These are phyloP conservation scores for Neofelis nebulosa DNA, from an alignment of 2,113 vertebrate genomes.

Conservation along the genomic window DNA sequence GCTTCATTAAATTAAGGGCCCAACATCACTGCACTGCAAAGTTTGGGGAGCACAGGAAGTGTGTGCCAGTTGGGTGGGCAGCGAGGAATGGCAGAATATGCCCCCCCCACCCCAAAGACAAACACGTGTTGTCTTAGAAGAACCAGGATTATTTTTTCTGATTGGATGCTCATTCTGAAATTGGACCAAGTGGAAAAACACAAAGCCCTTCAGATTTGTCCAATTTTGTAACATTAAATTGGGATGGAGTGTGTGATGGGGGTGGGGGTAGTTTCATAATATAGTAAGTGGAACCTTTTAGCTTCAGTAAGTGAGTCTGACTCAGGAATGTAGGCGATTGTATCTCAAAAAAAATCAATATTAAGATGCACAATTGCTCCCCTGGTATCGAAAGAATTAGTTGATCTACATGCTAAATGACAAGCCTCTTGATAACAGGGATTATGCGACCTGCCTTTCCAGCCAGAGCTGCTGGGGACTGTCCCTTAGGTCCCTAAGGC, in stretches of 20 bases:
- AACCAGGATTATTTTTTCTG: background rate
- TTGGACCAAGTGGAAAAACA: slow-evolving; percentile 63
- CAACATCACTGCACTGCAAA: background rate
- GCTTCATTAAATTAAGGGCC: background rate
- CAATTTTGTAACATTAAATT: slow-evolving; percentile 49
- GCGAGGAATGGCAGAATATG: background rate
- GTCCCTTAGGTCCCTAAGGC: slow-evolving; percentile 84
- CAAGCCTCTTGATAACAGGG: slow-evolving; percentile 87
- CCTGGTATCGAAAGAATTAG: slow-evolving; percentile 87
- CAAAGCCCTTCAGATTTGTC: slow-evolving; percentile 60
- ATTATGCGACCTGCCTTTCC: slow-evolving; percentile 87
- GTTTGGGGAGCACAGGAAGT: background rate
- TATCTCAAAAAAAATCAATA: slow-evolving; percentile 84
- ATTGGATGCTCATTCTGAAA: slow-evolving; percentile 54
- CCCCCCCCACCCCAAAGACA: background rate
- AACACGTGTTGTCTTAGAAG: background rate
- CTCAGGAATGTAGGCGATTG: slow-evolving; percentile 81
- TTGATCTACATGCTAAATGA: slow-evolving; percentile 89
- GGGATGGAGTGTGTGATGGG: background rate
- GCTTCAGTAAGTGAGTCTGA: slow-evolving; percentile 74
- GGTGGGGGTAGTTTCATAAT: slow-evolving; percentile 41
- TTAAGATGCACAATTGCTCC: slow-evolving; percentile 86
- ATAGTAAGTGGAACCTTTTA: slow-evolving; percentile 81
- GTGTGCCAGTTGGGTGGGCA: background rate
- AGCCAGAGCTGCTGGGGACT: slow-evolving; percentile 82